Conservation (phyloP, 1,140 invertebrate genomes). For the Drosophila tropicalis region DNA sequence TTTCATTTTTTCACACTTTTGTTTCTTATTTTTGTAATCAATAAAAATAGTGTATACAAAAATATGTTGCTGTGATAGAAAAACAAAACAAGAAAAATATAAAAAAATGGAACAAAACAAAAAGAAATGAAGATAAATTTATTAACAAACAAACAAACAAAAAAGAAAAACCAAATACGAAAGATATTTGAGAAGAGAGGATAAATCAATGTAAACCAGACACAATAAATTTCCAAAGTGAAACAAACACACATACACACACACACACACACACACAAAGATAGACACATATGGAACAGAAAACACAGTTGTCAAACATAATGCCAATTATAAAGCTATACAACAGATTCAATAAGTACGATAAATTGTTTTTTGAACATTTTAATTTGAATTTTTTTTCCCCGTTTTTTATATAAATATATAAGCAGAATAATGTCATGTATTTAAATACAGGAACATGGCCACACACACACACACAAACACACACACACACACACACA, state of each 20-base stretch:
- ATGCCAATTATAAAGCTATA: slow-evolving; percentile 41
- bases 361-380: slow-evolving; percentile 8
- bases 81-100: slow-evolving; percentile 44
- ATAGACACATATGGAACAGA: slow-evolving; percentile 32
- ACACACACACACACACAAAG: slow-evolving; percentile 25
- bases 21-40: slow-evolving; percentile 42
- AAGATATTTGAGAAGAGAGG: not conserved
- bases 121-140: slow-evolving; percentile 21
- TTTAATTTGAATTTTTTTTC: not conserved
- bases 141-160: slow-evolving; percentile 50
- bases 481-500: slow-evolving; percentile 27
- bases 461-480: slow-evolving; percentile 27
- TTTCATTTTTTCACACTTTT: slow-evolving; percentile 25
- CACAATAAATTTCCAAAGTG: slow-evolving; percentile 64
- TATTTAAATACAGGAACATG: slow-evolving; percentile 33
- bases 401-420: slow-evolving; percentile 5
- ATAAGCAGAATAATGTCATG: not conserved
- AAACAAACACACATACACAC: slow-evolving; percentile 21
- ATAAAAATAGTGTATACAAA: slow-evolving; percentile 73
- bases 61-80: slow-evolving; percentile 79
- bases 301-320: slow-evolving; percentile 35
- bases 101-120: not conserved
- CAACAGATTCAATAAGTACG: slow-evolving; percentile 6
- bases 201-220: slow-evolving; percentile 60
- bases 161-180: too few species aligned